These are phyloP conservation scores for Myotis findleyi DNA, from an alignment of 2,797 vertebrate genomes.

Conservation along the genomic window DNA sequence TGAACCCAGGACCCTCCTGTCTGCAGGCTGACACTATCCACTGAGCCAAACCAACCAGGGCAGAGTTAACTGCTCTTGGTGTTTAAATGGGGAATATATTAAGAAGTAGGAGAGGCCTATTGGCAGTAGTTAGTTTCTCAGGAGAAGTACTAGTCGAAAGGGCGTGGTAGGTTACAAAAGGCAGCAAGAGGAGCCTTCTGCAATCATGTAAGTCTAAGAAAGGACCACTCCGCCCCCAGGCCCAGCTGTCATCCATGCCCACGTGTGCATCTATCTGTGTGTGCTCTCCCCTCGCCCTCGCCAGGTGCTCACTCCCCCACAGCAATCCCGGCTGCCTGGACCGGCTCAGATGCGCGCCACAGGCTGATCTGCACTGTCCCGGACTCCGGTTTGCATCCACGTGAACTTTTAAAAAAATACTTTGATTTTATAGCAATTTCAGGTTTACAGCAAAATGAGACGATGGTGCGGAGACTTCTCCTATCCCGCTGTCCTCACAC, in stretches of 20 bases:
- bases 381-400: not conserved
- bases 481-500: not conserved
- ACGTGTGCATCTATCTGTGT: not conserved
- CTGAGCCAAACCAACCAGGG: not conserved
- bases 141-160: conserved; percentile 17
- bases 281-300: no score
- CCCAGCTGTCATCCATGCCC: not conserved
- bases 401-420: not conserved
- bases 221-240: not conserved
- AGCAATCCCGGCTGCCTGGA: not conserved
- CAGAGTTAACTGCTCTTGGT: not conserved
- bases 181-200: not conserved
- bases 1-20: not conserved
- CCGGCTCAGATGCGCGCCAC: not conserved
- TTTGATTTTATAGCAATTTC: not conserved
- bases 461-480: not conserved
- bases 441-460: not conserved
- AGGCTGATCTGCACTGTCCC: not conserved
- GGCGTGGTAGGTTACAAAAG: not conserved
- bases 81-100: not conserved
- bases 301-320: not conserved
- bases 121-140: not conserved
- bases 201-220: not conserved
- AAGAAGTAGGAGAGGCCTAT: not conserved
- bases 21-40: not conserved